A percentile compares a stretch with the other conserved stretches of the same genome.
Conservation (phyloP, 2,888 invertebrate species). For the Allacma fusca region DNA sequence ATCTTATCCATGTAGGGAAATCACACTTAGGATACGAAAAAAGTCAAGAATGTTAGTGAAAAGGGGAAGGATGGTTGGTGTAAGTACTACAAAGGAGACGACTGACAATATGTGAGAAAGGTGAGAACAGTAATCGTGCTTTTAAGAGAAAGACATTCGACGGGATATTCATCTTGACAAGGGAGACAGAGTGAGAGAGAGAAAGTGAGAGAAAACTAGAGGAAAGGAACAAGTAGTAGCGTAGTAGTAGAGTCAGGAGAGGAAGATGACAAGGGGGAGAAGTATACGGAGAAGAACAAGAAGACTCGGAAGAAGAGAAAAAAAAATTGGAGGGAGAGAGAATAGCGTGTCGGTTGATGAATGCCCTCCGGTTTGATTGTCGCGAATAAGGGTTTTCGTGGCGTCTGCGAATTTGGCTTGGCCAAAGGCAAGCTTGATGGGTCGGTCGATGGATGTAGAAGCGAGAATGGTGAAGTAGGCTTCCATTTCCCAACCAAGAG, state of each 20-base stretch:
- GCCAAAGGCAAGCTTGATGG: conserved; percentile 36
- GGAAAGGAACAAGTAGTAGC: neutral
- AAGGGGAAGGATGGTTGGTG: neutral
- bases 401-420: conserved; percentile 54
- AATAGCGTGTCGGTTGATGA: conserved; percentile 44
- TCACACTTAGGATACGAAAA: neutral
- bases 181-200: conserved; percentile 8
- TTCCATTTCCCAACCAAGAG: conserved; percentile 2
- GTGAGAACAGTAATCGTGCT: conserved; percentile 39
- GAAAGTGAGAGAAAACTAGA: neutral
- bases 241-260: neutral
- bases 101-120: neutral
- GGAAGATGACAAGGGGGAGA: conserved; percentile 22
- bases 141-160: conserved; percentile 34
- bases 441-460: conserved; percentile 34
- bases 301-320: neutral
- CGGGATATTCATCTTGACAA: conserved; percentile 9
- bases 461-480: neutral
- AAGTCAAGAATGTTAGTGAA: neutral
- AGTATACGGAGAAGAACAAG: conserved; percentile 20
- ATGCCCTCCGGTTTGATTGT: conserved; percentile 50
- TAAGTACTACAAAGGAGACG: neutral
- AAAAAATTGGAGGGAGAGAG: conserved; percentile 31
- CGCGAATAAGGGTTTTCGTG: conserved; percentile 44
- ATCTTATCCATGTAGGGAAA: neutral